These are phyloP conservation scores for Nephrotoma flavescens DNA, from an alignment of 2,888 invertebrate genomes.

Conservation along the genomic window DNA sequence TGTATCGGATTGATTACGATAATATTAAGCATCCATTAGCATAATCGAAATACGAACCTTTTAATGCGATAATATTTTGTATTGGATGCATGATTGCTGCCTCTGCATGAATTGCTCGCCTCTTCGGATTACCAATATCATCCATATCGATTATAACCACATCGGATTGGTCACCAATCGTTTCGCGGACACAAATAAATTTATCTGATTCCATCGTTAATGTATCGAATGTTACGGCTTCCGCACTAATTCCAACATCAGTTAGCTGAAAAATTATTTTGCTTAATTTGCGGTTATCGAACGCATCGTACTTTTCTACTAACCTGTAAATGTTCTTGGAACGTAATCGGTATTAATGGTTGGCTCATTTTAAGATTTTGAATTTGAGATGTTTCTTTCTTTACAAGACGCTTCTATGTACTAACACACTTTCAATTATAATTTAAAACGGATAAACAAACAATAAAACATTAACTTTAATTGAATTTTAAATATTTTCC, in stretches of 20 bases:
- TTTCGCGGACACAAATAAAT: slow-evolving; percentile 96
- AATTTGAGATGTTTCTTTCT: background rate
- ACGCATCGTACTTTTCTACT: slow-evolving; percentile 21
- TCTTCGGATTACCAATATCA: slow-evolving; percentile 85
- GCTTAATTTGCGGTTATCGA: background rate
- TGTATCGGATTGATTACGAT: slow-evolving; percentile 24
- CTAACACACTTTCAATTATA: background rate
- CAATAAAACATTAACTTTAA: background rate
- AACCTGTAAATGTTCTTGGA: slow-evolving; percentile 99
- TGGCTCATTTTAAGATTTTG: slow-evolving; percentile 42
- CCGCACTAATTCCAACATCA: slow-evolving; percentile 92
- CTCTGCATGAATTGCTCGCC: slow-evolving; percentile 94
- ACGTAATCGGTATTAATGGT: slow-evolving; percentile 83
- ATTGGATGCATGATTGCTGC: slow-evolving; percentile 99
- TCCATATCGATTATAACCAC: slow-evolving; percentile 98
- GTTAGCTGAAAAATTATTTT: slow-evolving; percentile 55
- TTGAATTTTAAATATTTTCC: background rate
- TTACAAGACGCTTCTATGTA: background rate
- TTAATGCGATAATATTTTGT: slow-evolving; percentile 93
- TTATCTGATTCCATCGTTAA: slow-evolving; percentile 99
- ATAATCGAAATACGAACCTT: slow-evolving; percentile 49
- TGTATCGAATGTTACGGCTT: slow-evolving; percentile 94
- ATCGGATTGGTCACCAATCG: slow-evolving; percentile 88
- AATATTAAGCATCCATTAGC: background rate
- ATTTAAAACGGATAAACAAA: background rate